phyloP scores from a whole-genome alignment of 1,140 invertebrate species.

The Argopecten irradians region DNA sequence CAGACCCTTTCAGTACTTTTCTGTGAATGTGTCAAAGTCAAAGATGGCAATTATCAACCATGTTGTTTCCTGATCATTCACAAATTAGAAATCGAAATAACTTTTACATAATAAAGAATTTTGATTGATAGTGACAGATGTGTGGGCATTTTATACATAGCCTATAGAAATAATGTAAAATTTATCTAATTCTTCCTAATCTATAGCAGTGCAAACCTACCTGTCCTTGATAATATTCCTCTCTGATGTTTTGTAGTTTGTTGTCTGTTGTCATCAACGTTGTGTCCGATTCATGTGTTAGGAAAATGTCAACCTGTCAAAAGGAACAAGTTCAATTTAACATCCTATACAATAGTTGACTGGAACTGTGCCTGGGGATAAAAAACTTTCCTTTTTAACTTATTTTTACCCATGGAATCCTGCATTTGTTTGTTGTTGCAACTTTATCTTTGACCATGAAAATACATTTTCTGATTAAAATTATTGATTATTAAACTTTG shows the following conservation, averaged over 20 bases:
- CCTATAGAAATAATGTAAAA: neutral
- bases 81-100: neutral
- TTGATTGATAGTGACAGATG: neutral
- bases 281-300: neutral
- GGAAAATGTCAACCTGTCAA: conserved; percentile 37
- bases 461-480: too few relatives aligned
- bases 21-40: too few relatives aligned
- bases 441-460: too few relatives aligned
- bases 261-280: conserved; percentile 30
- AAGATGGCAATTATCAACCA: neutral
- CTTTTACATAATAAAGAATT: neutral
- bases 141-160: neutral
- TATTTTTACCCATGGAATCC: too few relatives aligned
- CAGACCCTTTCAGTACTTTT: too few relatives aligned
- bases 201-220: too few relatives aligned
- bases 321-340: neutral
- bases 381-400: too few relatives aligned
- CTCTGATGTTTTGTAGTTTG: conserved; percentile 30
- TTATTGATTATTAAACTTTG: neutral
- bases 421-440: too few relatives aligned
- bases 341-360: too few relatives aligned
- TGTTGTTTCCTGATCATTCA: neutral
- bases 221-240: conserved; percentile 35
- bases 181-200: too few relatives aligned
- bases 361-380: too few relatives aligned